Evolutionary conservation across 2,888 invertebrate species (phyloP), one percentile per base, ranked within the genome.

Genomic region (Therioaphis trifolii): DNA sequence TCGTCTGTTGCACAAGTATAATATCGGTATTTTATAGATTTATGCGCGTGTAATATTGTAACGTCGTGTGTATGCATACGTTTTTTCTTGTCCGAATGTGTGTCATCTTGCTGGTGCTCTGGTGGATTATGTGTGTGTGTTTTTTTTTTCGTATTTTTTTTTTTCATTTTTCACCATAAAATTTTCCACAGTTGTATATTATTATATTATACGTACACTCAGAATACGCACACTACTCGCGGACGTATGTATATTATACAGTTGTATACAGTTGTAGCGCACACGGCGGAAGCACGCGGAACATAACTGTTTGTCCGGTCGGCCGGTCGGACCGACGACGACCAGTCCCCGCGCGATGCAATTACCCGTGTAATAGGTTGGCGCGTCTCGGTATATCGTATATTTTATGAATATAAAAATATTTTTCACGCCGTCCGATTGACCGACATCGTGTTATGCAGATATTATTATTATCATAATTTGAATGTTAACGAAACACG

Each of bases 351-450:
- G 80, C 49, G 80, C 49, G 49, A n/a, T 46, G 80, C 72, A 80
- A 82, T 82, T 82, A 82, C 58, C 82, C 61, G 80, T 35, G 80
- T 61, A 82, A 61, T 80, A 61, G 72, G 29, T 71, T 43, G 61
- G 29, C 61, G 61, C 61, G 80, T 80, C 35, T 80, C 72, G 61
- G 71, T n/a, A n/a, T n/a, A n/a, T 82, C 18, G 72, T 61, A 71
- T n/a, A n/a, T 82, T 18, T 61, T 61, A 71, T 63, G 82, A 72
- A 63, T 63, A 74, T 61, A 63, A 55, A 52, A 15, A 35, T 49
- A 35, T 61, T 72, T 74, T 74, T 52, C 49, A 74, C 49, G 49
- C 74, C 61, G n/a, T 82, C 63, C 74, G 63, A 74, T 72, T 82
- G 82, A 82, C 82, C 82, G 82, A 82, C 74, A 82, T 82, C 35